Conservation (phyloP, 2,797 vertebrate genomes). For the Martes flavigula region DNA sequence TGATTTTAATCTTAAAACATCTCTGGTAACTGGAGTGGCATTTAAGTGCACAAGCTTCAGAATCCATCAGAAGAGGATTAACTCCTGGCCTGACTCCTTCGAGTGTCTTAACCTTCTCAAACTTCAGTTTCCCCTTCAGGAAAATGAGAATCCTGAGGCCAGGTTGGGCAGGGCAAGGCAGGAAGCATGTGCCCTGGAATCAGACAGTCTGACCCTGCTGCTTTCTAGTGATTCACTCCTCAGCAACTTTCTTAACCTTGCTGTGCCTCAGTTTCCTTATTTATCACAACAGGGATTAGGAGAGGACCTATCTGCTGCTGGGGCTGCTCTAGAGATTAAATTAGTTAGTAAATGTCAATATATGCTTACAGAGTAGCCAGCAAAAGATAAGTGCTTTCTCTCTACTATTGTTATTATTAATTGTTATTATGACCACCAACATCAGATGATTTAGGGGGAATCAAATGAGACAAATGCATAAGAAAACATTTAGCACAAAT, state of each 20-base stretch:
- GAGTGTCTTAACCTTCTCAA: background rate
- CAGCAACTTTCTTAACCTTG: background rate
- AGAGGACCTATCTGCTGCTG: background rate
- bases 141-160: background rate
- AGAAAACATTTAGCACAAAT: background rate
- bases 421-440: background rate
- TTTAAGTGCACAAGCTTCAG: background rate
- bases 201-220: background rate
- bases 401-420: background rate
- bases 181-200: background rate
- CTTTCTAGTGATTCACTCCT: fast-evolving
- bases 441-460: background rate
- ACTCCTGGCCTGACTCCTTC: background rate
- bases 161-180: background rate
- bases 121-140: background rate
- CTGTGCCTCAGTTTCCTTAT: background rate
- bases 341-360: background rate
- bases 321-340: background rate
- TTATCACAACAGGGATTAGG: background rate
- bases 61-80: background rate
- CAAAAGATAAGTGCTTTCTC: background rate
- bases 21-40: background rate
- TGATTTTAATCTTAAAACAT: background rate
- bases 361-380: background rate
- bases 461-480: background rate